These are phyloP conservation scores for Apogon hyalosoma DNA, from an alignment of 2,797 vertebrate genomes.

Conservation along the genomic window DNA sequence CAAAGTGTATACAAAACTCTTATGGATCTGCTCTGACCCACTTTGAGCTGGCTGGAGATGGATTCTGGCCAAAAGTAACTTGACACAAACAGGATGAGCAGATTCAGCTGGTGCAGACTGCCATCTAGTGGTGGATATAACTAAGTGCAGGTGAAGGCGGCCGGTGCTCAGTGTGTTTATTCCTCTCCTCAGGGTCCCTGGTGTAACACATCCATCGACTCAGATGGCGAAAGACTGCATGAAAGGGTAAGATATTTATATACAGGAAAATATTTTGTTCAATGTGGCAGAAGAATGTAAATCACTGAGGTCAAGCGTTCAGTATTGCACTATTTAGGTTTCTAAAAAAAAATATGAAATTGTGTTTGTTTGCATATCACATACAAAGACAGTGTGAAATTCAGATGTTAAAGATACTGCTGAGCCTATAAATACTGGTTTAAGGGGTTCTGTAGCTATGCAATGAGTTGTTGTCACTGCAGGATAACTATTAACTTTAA, in stretches of 20 bases:
- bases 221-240: slow-evolving; percentile 77
- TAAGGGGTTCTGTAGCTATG: too few species aligned
- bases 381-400: too few species aligned
- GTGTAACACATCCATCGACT: slow-evolving; percentile 76
- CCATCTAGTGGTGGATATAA: slow-evolving; percentile 69
- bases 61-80: slow-evolving; percentile 52
- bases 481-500: too few species aligned
- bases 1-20: slow-evolving; percentile 74
- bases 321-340: too few species aligned
- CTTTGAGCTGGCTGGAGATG: slow-evolving; percentile 66
- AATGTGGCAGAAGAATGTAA: background rate
- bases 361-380: too few species aligned
- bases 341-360: too few species aligned
- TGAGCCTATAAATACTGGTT: too few species aligned
- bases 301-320: too few species aligned
- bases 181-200: slow-evolving; percentile 73
- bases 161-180: slow-evolving; percentile 4
- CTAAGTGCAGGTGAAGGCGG: slow-evolving; percentile 34
- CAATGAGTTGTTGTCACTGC: too few species aligned
- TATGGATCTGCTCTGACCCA: slow-evolving; percentile 77
- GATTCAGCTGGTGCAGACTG: slow-evolving; percentile 41
- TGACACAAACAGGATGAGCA: slow-evolving; percentile 7
- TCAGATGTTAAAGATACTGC: too few species aligned
- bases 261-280: background rate
- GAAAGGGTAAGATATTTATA: slow-evolving; percentile 78